Base-by-base conservation (phyloP, 2,888 invertebrate species). In the Lucinisca nassula region DNA sequence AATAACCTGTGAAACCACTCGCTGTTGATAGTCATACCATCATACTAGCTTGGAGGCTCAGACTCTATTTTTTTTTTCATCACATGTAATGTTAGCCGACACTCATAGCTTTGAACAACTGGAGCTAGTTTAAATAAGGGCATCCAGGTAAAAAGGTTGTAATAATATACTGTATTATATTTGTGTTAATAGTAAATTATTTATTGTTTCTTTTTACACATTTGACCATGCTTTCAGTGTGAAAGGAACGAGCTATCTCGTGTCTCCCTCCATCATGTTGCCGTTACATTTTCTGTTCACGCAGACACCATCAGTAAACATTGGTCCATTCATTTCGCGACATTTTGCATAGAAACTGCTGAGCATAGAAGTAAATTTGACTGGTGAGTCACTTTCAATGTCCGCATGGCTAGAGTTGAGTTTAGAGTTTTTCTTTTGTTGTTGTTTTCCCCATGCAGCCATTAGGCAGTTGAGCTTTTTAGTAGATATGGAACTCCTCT, bases 351-450 rank as follows among this genome's bases (percentile, higher is more conserved):
- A 35, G 30, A 67, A 35, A 67, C 35, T n/a, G 67, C 67, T 35
- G 21, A 32, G 67, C 67, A 35, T 67, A 67, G 67, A 67, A 67
- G 67, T 67, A 38, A 67, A 61, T 76, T 82, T 82, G 70, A 75
- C 49, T 81, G 91, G 91, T 91, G 91, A 90, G 91, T 91, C 83
- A 58, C 73, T 90, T 84, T 80, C 74, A 85, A 79, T 91, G 90
- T 91, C 78, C 81, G 91, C 91, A 91, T 91, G 91, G 85, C 74
- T 76, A 76, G 75, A 67, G 49, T 67, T 79, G 45, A 49, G 79
- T 74, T 84, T 74, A 38, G 37, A 79, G 38, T 61, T 82, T 67
- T 67, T 67, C 76, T 75, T 70, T 35, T 67, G 67, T 67, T 67
- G 67, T 67, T 67, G 45, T 45, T 35, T 27, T n/a, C 8, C 30